Conservation (phyloP, 2,797 vertebrate species). For the Otolemur crassicaudatus region DNA sequence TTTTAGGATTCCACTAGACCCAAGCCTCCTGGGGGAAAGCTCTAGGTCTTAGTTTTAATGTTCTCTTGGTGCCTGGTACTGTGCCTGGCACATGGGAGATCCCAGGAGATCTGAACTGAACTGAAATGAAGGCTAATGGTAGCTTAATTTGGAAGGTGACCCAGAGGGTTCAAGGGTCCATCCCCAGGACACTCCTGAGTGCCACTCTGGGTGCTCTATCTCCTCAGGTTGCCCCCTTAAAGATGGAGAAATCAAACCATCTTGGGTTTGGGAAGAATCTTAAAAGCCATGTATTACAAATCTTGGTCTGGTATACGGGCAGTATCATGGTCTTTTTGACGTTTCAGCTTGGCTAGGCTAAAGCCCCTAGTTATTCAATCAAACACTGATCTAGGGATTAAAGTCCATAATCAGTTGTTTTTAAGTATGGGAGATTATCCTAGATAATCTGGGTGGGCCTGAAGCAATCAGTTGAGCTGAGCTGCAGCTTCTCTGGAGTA, state of each 20-base stretch:
- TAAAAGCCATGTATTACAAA: neutral
- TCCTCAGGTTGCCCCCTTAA: neutral
- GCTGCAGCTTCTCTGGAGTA: neutral
- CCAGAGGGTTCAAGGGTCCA: neutral
- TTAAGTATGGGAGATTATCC: neutral
- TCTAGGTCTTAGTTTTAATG: neutral
- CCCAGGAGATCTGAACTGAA: neutral
- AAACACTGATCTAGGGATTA: conserved; percentile 1
- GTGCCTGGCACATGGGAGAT: neutral
- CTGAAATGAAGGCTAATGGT: neutral
- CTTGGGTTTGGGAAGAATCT: neutral
- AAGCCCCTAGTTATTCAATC: neutral
- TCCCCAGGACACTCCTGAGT: neutral
- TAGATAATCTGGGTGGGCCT: neutral
- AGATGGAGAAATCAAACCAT: conserved; percentile 25
- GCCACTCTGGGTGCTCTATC: neutral
- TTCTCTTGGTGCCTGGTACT: neutral
- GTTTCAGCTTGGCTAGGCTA: neutral
- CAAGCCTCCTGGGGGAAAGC: neutral
- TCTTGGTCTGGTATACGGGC: neutral
- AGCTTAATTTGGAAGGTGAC: neutral
- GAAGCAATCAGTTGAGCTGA: neutral
- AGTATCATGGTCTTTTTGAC: neutral
- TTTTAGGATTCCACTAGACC: neutral
- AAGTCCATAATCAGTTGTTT: conserved; percentile 35